Conservation (phyloP, 2,113 vertebrate species). For the Albula goreensis region DNA sequence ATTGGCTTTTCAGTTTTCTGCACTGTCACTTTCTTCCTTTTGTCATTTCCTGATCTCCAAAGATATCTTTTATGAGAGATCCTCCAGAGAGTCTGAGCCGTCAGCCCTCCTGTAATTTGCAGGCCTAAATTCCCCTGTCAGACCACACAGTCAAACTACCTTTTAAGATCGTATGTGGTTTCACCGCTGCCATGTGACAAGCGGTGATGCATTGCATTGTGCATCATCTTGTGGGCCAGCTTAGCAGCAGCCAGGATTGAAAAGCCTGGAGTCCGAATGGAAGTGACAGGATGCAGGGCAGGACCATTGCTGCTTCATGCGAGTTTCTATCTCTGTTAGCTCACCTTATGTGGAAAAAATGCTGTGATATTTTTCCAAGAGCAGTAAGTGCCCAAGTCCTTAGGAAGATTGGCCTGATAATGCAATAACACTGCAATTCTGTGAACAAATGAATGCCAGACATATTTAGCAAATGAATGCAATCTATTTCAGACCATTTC, state of each 20-base stretch:
- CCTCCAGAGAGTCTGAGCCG: not conserved
- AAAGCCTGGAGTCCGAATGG: not conserved
- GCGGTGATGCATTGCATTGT: not conserved
- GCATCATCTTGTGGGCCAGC: not conserved
- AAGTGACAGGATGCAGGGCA: not conserved
- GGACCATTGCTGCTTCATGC: not conserved
- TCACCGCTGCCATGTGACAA: not conserved
- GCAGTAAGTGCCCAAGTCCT: not conserved
- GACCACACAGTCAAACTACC: not conserved
- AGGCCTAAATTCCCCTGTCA: not conserved
- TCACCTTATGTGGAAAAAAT: not conserved
- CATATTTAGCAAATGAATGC: not conserved
- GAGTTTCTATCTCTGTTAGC: not conserved
- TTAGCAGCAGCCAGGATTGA: not conserved
- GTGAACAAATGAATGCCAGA: slow-evolving; percentile 6
- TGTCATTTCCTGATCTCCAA: not conserved
- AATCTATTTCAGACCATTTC: not conserved
- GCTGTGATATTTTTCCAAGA: not conserved
- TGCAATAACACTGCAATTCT: not conserved
- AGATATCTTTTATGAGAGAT: not conserved
- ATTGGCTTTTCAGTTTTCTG: too few relatives aligned
- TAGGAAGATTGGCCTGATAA: slow-evolving; percentile 1
- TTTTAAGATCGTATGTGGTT: not conserved
- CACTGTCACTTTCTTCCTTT: too few relatives aligned
- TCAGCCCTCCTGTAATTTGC: not conserved